Evolutionary conservation across 1,140 invertebrate species (phyloP).

Genomic region (Cylas formicarius): DNA sequence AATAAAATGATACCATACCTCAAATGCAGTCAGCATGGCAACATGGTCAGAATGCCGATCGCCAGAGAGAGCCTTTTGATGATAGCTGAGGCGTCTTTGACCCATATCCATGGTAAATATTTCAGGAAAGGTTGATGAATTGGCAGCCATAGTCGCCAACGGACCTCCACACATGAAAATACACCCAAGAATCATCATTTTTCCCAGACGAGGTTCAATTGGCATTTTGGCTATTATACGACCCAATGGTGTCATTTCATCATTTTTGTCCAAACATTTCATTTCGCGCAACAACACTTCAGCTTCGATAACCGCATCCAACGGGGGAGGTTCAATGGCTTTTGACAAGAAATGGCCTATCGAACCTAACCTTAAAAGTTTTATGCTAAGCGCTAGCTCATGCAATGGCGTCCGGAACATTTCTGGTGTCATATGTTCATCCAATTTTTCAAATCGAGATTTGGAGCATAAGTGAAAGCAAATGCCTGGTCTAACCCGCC

Average conservation of each 20-base stretch:
- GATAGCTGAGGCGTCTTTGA: slow-evolving; percentile 58
- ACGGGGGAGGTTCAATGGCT: slow-evolving; percentile 86
- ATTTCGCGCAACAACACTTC: slow-evolving; percentile 69
- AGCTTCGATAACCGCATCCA: slow-evolving; percentile 89
- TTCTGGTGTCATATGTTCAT: slow-evolving; percentile 89
- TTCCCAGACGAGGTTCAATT: slow-evolving; percentile 86
- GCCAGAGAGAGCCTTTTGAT: slow-evolving; percentile 78
- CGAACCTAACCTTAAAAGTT: slow-evolving; percentile 78
- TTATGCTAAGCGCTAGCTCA: slow-evolving; percentile 78
- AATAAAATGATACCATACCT: slow-evolving; percentile 42
- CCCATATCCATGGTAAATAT: slow-evolving; percentile 70
- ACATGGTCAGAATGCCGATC: slow-evolving; percentile 88
- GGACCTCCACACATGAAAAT: slow-evolving; percentile 84
- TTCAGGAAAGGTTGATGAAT: slow-evolving; percentile 86
- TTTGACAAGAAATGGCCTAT: slow-evolving; percentile 91
- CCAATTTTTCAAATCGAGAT: slow-evolving; percentile 65
- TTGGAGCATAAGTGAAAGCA: slow-evolving; percentile 84
- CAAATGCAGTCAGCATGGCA: slow-evolving; percentile 87
- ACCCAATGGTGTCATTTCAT: slow-evolving; percentile 84
- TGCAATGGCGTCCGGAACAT: slow-evolving; percentile 94
- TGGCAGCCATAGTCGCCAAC: slow-evolving; percentile 87
- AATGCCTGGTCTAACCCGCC: slow-evolving; percentile 77
- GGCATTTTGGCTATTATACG: slow-evolving; percentile 87
- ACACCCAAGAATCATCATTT: slow-evolving; percentile 88
- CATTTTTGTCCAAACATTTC: slow-evolving; percentile 77